phyloP scores from a whole-genome alignment of 2,797 vertebrate genomes.

The Lacerta bilineata region DNA sequence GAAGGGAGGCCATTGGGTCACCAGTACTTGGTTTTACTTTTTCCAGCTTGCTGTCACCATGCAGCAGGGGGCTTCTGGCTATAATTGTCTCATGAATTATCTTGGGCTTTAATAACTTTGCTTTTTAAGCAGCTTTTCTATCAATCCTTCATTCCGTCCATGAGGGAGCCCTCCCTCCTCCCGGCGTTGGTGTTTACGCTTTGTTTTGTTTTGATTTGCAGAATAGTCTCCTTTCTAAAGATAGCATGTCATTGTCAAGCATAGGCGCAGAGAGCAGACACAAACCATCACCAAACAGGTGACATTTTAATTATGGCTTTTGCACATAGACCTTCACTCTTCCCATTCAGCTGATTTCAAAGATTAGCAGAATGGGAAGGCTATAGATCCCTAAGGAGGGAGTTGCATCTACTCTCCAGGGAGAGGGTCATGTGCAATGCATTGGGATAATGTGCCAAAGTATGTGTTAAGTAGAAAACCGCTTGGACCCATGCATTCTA shows the following conservation, averaged over 20 bases:
- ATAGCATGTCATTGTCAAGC: neutral
- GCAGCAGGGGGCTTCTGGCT: neutral
- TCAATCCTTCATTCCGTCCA: neutral
- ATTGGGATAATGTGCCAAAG: neutral
- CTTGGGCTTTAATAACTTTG: conserved; percentile 23
- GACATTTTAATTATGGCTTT: accelerated
- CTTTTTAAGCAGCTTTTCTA: conserved; percentile 24
- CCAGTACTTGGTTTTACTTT: conserved; percentile 15
- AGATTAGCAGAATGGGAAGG: neutral
- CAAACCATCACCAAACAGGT: neutral
- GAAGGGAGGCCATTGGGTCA: conserved; percentile 11
- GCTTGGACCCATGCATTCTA: too few relatives aligned
- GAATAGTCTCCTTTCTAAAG: conserved; percentile 11
- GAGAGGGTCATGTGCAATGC: neutral
- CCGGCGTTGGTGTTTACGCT: neutral
- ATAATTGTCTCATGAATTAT: conserved; percentile 36
- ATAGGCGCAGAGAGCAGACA: neutral
- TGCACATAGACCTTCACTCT: neutral
- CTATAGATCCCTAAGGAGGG: neutral
- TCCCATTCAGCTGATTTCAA: neutral
- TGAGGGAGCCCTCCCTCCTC: neutral
- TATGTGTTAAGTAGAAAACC: too few relatives aligned
- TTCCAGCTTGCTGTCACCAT: neutral
- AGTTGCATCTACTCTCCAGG: neutral
- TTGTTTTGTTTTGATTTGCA: conserved; percentile 41